These are phyloP conservation scores for Phania funesta DNA, from an alignment of 2,888 invertebrate genomes.

Conservation along the genomic window DNA sequence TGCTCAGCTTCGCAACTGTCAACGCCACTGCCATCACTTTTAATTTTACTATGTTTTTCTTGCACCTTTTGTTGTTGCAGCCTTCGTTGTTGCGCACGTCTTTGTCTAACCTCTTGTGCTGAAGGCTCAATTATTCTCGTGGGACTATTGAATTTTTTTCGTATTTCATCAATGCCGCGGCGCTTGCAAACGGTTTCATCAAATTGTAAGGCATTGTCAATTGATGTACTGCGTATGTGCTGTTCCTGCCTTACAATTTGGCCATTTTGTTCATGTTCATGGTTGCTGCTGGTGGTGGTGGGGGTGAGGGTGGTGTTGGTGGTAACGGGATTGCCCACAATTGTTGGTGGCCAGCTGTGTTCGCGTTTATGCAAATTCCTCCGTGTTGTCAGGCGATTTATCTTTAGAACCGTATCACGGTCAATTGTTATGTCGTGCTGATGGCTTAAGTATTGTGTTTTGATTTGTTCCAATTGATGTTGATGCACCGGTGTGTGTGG, in stretches of 20 bases:
- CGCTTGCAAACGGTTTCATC: conserved; percentile 73
- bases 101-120: conserved; percentile 61
- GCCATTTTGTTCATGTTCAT: conserved; percentile 23
- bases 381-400: conserved; percentile 78
- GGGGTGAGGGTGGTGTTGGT: not conserved
- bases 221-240: conserved; percentile 71
- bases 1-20: not conserved
- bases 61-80: conserved; percentile 48
- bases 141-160: conserved; percentile 77
- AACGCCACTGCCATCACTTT: conserved; percentile 5
- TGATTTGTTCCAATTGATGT: conserved; percentile 75
- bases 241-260: conserved; percentile 28
- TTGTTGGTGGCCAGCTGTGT: conserved; percentile 79
- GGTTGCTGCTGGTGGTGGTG: not conserved
- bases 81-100: conserved; percentile 67
- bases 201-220: conserved; percentile 72
- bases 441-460: conserved; percentile 74
- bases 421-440: conserved; percentile 77
- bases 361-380: conserved; percentile 76
- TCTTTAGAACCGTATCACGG: conserved; percentile 79
- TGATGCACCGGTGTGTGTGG: conserved; percentile 73
- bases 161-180: conserved; percentile 75
- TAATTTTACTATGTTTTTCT: conserved; percentile 4
- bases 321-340: conserved; percentile 24
- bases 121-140: conserved; percentile 73